These are phyloP conservation scores for Coenonympha glycerion DNA, from an alignment of 2,888 invertebrate species.

Conservation along the genomic window DNA sequence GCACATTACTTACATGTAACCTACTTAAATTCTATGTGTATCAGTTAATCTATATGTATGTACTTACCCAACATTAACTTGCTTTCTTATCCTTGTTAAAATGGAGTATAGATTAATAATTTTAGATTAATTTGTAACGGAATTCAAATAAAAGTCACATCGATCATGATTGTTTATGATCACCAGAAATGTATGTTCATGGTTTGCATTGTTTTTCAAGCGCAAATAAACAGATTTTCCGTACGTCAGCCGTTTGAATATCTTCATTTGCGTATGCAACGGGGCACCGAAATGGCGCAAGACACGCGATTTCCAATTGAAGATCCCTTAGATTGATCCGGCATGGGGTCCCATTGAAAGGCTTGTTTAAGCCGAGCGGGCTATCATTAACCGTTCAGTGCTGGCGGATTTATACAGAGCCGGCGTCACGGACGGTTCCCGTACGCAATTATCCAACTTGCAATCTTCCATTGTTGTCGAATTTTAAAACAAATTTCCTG, in stretches of 20 bases:
- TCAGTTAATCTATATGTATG: no score
- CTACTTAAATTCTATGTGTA: no score
- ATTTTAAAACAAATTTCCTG: conserved; percentile 76
- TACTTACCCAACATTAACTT: no score
- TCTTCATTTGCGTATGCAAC: conserved; percentile 37
- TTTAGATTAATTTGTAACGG: no score
- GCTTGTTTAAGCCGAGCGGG: conserved; percentile 52
- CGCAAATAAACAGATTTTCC: conserved; percentile 24
- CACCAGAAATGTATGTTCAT: no score
- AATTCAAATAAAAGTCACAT: neutral
- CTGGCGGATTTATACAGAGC: conserved; percentile 59
- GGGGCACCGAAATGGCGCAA: conserved; percentile 35
- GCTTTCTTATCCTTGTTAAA: no score
- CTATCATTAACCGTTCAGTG: conserved; percentile 70
- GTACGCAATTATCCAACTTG: conserved; percentile 65
- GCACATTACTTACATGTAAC: no score
- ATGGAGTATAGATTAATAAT: no score
- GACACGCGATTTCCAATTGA: conserved; percentile 58
- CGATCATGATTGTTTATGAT: no score
- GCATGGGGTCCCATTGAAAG: conserved; percentile 54
- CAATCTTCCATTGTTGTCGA: conserved; percentile 75
- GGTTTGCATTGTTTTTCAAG: conserved; percentile 15
- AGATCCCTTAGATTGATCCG: conserved; percentile 54
- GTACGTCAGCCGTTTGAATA: conserved; percentile 29
- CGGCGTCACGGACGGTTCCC: conserved; percentile 63